Conservation (phyloP, 2,888 invertebrate species). For the Dinocampus coccinellae region DNA sequence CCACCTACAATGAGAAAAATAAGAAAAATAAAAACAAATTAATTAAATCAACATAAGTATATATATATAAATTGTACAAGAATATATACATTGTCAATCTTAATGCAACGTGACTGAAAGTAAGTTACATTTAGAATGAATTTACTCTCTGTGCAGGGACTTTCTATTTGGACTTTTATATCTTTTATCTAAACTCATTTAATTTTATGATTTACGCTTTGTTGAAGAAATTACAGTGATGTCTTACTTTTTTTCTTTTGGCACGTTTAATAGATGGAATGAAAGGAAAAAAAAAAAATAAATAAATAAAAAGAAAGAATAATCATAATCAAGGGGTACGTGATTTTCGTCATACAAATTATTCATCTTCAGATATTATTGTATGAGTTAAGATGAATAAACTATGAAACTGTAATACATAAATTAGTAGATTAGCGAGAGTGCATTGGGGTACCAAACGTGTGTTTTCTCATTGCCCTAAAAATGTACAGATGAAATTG, state of each 20-base stretch:
- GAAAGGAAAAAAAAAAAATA: not conserved
- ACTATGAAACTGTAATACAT: not conserved
- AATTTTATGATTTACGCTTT: conserved; percentile 40
- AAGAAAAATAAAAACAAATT: conserved; percentile 11
- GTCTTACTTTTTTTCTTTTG: not conserved
- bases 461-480: not conserved
- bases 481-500: not conserved
- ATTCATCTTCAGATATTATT: not conserved
- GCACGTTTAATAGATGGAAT: not conserved
- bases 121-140: not conserved
- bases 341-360: not conserved
- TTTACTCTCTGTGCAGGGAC: not conserved
- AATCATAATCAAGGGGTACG: not conserved
- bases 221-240: conserved; percentile 14
- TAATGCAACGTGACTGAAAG: not conserved
- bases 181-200: conserved; percentile 33
- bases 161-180: not conserved
- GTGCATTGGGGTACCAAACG: not conserved
- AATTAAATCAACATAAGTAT: conserved; percentile 21
- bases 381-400: not conserved
- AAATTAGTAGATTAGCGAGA: conserved; percentile 26
- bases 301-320: not conserved
- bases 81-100: not conserved
- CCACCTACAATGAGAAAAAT: conserved; percentile 70
- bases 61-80: not conserved